These are phyloP conservation scores for Drosophila kuntzei DNA, from an alignment of 2,888 invertebrate genomes.

Conservation along the genomic window DNA sequence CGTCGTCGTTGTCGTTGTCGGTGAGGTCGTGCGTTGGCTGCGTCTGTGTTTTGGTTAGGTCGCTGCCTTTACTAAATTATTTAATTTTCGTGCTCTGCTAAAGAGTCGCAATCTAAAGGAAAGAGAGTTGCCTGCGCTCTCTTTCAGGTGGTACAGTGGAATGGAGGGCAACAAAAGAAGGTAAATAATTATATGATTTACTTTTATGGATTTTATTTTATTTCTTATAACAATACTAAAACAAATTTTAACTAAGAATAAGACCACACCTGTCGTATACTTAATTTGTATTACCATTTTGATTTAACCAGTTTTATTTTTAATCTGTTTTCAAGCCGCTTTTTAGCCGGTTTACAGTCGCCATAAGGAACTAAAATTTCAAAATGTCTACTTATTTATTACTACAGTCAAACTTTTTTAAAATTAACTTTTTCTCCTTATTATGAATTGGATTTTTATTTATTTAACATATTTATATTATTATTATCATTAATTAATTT, in stretches of 20 bases:
- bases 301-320: background rate
- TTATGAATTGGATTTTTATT: too few relatives aligned
- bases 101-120: slow-evolving; percentile 17
- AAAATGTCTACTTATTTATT: background rate
- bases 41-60: slow-evolving; percentile 51
- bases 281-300: background rate
- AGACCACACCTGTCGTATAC: background rate
- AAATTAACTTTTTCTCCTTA: too few relatives aligned
- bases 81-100: slow-evolving; percentile 13
- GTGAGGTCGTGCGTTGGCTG: slow-evolving; percentile 45
- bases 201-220: background rate
- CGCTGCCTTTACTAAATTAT: slow-evolving; percentile 42
- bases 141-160: slow-evolving; percentile 41
- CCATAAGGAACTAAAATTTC: background rate
- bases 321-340: background rate
- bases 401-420: background rate
- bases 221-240: background rate
- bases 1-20: slow-evolving; percentile 17
- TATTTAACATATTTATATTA: too few relatives aligned
- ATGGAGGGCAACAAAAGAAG: accelerated
- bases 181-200: too few relatives aligned
- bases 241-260: background rate
- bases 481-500: too few relatives aligned
- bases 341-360: background rate
- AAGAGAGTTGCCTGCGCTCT: slow-evolving; percentile 15